phyloP scores from a whole-genome alignment of 2,888 invertebrate species.

The Nudaria mundana region DNA sequence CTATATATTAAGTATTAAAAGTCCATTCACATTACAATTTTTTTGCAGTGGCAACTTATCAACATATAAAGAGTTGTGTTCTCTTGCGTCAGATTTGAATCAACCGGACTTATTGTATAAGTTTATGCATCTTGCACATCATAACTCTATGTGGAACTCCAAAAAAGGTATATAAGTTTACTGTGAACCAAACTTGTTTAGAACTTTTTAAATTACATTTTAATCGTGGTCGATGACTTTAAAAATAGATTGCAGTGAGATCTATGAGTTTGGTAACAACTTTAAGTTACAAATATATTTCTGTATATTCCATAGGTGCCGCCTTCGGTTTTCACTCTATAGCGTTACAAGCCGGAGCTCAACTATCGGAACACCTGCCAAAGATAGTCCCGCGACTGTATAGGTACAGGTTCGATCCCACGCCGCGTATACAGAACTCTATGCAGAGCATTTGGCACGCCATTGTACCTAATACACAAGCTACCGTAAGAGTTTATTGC shows the following conservation, averaged over 20 bases:
- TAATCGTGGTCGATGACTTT: background rate
- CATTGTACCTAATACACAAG: constrained; percentile 91
- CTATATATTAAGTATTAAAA: too few species aligned
- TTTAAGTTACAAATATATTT: background rate
- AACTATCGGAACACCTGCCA: constrained; percentile 90
- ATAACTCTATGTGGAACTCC: constrained; percentile 96
- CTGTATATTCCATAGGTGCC: constrained; percentile 83
- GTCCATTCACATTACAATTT: too few species aligned
- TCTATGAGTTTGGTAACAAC: background rate
- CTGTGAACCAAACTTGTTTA: too few species aligned
- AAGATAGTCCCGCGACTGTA: constrained; percentile 94
- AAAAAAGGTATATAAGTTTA: too few species aligned
- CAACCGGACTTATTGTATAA: constrained; percentile 97
- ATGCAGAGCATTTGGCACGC: constrained; percentile 98
- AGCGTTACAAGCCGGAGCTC: constrained; percentile 90
- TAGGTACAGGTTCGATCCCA: constrained; percentile 95
- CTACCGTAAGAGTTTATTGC: constrained; percentile 83
- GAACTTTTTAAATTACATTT: too few species aligned
- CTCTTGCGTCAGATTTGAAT: constrained; percentile 95
- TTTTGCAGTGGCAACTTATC: constrained; percentile 89
- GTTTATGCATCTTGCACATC: constrained; percentile 97
- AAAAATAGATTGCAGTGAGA: background rate
- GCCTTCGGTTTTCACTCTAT: constrained; percentile 96
- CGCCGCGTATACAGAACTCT: constrained; percentile 93
- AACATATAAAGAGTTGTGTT: constrained; percentile 97